Evolutionary conservation across 2,113 vertebrate species (phyloP).

Genomic region (Myrmecophaga tridactyla): DNA sequence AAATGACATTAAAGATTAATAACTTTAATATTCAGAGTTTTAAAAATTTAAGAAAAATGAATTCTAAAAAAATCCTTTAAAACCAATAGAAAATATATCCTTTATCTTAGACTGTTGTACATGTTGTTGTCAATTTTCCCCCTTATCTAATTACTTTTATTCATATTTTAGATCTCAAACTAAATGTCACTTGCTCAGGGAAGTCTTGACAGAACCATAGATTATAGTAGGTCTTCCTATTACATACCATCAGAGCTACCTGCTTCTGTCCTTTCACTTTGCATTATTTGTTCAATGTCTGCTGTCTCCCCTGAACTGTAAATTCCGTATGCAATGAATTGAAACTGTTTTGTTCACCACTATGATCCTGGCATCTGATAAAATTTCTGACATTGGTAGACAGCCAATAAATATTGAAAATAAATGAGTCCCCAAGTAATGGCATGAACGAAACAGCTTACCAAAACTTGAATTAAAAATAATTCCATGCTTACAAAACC

Average conservation of each 20-base stretch:
- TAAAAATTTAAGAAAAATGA: conserved; percentile 45
- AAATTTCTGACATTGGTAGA: neutral
- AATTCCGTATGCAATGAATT: neutral
- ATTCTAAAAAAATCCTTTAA: neutral
- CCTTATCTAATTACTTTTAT: neutral
- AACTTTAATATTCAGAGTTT: neutral
- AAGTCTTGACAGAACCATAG: neutral
- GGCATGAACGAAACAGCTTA: neutral
- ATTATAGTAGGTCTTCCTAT: neutral
- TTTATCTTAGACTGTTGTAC: neutral
- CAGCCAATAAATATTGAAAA: conserved; percentile 5
- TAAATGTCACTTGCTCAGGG: neutral
- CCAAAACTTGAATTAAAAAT: neutral
- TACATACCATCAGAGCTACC: neutral
- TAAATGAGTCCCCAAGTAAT: conserved; percentile 6
- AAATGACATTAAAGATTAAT: conserved; percentile 44
- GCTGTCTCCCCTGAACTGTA: neutral
- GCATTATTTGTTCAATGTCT: neutral
- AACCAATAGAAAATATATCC: neutral
- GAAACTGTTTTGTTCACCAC: conserved; percentile 43
- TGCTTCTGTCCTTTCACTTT: neutral
- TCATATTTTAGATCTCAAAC: neutral
- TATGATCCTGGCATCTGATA: conserved; percentile 27
- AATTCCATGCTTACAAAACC: neutral
- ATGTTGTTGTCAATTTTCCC: neutral